Evolutionary conservation across 2,888 invertebrate genomes (phyloP), one percentile per base, ranked within the genome.

Genomic region (Halictus ligatus): DNA sequence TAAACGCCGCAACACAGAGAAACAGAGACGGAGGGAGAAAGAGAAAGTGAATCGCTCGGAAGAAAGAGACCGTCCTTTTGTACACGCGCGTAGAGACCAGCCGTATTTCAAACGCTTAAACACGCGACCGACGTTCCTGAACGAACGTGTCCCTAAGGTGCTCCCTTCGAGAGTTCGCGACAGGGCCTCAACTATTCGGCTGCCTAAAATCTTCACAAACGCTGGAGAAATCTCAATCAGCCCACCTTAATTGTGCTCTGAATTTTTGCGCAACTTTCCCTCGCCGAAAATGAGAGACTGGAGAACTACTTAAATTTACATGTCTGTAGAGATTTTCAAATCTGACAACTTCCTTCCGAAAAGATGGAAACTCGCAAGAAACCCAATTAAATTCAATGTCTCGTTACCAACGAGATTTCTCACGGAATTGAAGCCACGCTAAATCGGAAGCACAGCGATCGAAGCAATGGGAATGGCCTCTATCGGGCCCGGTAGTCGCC

Each of bases 101-200:
- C 21, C 50, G 25, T 84, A 77, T 82, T 74, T 84, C 82, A 84
- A 77, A 77, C 67, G 83, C 73, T 71, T 77, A 77, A 75, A 75
- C 75, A 40, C 75, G 54, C 74, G 74, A 54, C 74, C 74, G 48
- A 74, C 43, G 75, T 58, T 58, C 75, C 75, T 21, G 21, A 58
- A 75, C 73, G 50, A 50, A 18, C 46, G 79, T 67, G 29, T 58
- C 58, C 58, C 64, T 21, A 18, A 8, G 18, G 40, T 35, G n/a
- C 40, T 43, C 13, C 13, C n/a, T n/a, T 43, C 43, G 43, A 71
- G 40, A 29, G 12, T 43, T 71, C 10, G 43, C 71, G 43, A 40
- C 71, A n/a, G 43, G 43, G 13, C 13, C 21, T 40, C 43, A 43
- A 71, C 43, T 71, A 71, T 71, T 71, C 43, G 21, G 43, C 43